Evolutionary conservation across 2,797 vertebrate species (phyloP).

Genomic region (Cyclopterus lumpus): DNA sequence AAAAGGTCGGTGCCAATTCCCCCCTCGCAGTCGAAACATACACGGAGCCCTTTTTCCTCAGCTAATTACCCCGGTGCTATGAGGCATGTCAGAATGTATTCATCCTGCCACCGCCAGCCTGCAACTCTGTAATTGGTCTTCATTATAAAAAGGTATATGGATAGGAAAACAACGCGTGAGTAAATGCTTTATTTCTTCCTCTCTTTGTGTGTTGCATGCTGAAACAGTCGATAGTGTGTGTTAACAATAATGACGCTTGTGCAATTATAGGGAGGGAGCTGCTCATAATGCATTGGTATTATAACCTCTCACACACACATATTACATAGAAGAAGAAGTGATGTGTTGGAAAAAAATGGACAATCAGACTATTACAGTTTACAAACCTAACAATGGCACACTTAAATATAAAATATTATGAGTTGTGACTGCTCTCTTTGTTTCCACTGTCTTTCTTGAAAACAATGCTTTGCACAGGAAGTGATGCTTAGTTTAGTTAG

Average conservation of each 20-base stretch:
- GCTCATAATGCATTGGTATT: constrained; percentile 10
- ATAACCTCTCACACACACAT: neutral
- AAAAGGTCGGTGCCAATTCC: constrained; percentile 70
- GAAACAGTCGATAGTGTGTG: constrained; percentile 53
- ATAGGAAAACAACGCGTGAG: constrained; percentile 53
- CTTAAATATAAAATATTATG: neutral
- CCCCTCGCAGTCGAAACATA: constrained; percentile 58
- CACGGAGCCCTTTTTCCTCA: constrained; percentile 59
- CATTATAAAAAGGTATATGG: constrained; percentile 74
- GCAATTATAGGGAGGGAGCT: constrained; percentile 45
- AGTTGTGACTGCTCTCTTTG: neutral
- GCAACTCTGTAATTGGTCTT: constrained; percentile 82
- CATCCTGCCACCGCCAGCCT: constrained; percentile 61
- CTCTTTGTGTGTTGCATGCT: constrained; percentile 41
- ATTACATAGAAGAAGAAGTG: neutral
- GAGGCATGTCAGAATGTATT: constrained; percentile 80
- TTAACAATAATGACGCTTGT: constrained; percentile 52
- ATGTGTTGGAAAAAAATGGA: neutral
- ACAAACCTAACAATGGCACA: constrained; percentile 2
- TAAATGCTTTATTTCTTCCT: constrained; percentile 49
- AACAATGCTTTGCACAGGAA: neutral
- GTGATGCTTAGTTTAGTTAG: neutral
- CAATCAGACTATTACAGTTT: constrained; percentile 6
- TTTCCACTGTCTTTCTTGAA: neutral
- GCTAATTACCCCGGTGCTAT: constrained; percentile 82